These are phyloP conservation scores for Chironomus riparius DNA, from an alignment of 2,888 invertebrate species.

Conservation along the genomic window DNA sequence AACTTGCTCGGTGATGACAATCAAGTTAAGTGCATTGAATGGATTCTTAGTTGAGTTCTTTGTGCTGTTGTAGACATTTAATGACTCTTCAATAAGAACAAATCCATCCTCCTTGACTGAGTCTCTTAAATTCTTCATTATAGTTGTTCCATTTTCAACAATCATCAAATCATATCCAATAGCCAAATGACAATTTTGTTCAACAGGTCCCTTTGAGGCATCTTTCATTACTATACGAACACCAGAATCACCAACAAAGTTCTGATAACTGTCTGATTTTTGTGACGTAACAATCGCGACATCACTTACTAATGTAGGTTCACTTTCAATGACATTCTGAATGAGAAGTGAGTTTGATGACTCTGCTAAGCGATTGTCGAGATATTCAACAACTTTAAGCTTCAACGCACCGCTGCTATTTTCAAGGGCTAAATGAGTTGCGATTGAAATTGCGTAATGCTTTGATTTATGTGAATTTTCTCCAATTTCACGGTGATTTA, in stretches of 20 bases:
- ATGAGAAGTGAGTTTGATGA: conserved; percentile 53
- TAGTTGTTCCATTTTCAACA: conserved; percentile 46
- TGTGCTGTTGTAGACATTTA: conserved; percentile 40
- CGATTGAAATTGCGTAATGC: conserved; percentile 55
- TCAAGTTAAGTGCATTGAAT: conserved; percentile 44
- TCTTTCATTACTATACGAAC: conserved; percentile 60
- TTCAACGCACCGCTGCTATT: conserved; percentile 60
- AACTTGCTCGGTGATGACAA: conserved; percentile 52
- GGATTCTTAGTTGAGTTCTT: conserved; percentile 39
- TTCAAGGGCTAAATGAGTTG: conserved; percentile 68
- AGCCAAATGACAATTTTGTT: conserved; percentile 59
- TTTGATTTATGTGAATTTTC: conserved; percentile 54
- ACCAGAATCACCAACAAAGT: conserved; percentile 50
- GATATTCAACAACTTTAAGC: conserved; percentile 64
- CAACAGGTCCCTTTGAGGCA: conserved; percentile 48
- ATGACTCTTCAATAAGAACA: conserved; percentile 62
- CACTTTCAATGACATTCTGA: conserved; percentile 56
- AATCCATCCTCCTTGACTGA: conserved; percentile 62
- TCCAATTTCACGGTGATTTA: conserved; percentile 44
- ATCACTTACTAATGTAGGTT: conserved; percentile 64
- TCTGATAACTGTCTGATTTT: conserved; percentile 46
- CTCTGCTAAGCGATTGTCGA: conserved; percentile 52
- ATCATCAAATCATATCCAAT: conserved; percentile 56
- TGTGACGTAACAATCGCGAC: conserved; percentile 49
- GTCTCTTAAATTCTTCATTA: conserved; percentile 50